phyloP scores from a whole-genome alignment of 2,888 invertebrate genomes.

The Athalia rosae region DNA sequence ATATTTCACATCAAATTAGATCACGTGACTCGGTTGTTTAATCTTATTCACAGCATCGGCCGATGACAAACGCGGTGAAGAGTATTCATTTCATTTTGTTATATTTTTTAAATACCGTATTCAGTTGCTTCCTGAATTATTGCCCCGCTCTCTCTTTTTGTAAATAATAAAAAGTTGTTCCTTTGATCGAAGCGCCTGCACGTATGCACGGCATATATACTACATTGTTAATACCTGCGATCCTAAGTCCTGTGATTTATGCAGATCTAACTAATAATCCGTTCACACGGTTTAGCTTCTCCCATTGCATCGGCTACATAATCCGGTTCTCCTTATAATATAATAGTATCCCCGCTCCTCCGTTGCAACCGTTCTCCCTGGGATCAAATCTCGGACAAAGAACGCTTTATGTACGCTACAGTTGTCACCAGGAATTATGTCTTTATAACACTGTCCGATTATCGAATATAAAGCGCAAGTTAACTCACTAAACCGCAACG shows the following conservation, averaged over 20 bases:
- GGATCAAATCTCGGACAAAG: slow-evolving; percentile 29
- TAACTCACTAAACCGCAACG: background rate
- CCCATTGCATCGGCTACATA: background rate
- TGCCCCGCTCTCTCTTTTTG: background rate
- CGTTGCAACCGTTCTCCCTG: background rate
- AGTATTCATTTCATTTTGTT: background rate
- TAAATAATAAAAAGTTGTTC: slow-evolving; percentile 16
- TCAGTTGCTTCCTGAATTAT: slow-evolving; percentile 44
- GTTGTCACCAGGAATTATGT: slow-evolving; percentile 44
- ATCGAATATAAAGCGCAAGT: slow-evolving; percentile 22
- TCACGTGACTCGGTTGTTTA: slow-evolving; percentile 35
- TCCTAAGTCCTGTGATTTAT: slow-evolving; percentile 45
- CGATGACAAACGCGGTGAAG: slow-evolving; percentile 19
- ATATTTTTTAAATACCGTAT: slow-evolving; percentile 22
- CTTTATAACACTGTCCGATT: slow-evolving; percentile 44
- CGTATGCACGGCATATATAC: slow-evolving; percentile 15
- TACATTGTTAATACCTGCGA: slow-evolving; percentile 24
- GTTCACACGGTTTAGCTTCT: slow-evolving; percentile 44
- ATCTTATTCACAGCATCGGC: slow-evolving; percentile 10
- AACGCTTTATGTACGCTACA: slow-evolving; percentile 42
- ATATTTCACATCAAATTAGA: slow-evolving; percentile 8
- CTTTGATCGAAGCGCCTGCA: slow-evolving; percentile 38
- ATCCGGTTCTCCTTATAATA: slow-evolving; percentile 36
- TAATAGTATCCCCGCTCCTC: background rate
- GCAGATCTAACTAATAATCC: slow-evolving; percentile 45